A percentile compares a stretch with the other conserved stretches of the same genome.
These are phyloP conservation scores for Phyllostomus hastatus DNA, from an alignment of 2,113 vertebrate genomes.

Conservation along the genomic window DNA sequence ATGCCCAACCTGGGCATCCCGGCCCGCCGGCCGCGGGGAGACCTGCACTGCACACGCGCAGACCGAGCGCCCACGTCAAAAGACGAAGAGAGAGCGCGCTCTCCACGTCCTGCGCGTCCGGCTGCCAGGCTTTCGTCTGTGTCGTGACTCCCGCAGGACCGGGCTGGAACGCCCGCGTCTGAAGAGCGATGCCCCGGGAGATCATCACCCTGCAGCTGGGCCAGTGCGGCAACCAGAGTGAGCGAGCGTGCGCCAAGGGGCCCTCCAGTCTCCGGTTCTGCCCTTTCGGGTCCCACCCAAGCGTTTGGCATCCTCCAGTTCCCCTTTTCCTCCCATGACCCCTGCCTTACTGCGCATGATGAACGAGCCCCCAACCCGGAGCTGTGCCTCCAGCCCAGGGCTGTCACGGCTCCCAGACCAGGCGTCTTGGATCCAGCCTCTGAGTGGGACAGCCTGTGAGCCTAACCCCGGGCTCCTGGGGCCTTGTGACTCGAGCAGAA, in stretches of 20 bases:
- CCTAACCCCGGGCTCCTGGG: background rate
- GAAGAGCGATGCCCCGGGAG: constrained; percentile 90
- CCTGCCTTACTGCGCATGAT: constrained; percentile 10
- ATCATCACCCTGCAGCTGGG: constrained; percentile 97
- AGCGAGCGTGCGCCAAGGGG: constrained; percentile 37
- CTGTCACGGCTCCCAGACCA: background rate
- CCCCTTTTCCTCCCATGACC: background rate
- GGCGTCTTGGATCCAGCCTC: background rate
- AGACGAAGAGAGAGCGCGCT: background rate
- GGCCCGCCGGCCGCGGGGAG: background rate
- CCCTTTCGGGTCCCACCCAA: background rate
- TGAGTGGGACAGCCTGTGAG: background rate
- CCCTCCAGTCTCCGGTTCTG: background rate
- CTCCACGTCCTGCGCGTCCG: background rate
- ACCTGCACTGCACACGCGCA: constrained; percentile 66
- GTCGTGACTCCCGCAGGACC: background rate
- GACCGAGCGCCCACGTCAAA: constrained; percentile 12
- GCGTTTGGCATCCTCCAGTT: constrained; percentile 7
- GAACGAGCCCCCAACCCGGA: background rate
- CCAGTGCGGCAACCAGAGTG: constrained; percentile 97
- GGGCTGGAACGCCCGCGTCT: constrained; percentile 12
- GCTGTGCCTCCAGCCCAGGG: background rate
- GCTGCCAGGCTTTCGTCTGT: constrained; percentile 1
- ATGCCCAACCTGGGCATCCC: constrained; percentile 7
- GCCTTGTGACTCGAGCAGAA: constrained; percentile 9